Base-by-base conservation (phyloP, 30 jellyfish, hydroid and myxozoan species). In the Nemopilema nomurai region DNA sequence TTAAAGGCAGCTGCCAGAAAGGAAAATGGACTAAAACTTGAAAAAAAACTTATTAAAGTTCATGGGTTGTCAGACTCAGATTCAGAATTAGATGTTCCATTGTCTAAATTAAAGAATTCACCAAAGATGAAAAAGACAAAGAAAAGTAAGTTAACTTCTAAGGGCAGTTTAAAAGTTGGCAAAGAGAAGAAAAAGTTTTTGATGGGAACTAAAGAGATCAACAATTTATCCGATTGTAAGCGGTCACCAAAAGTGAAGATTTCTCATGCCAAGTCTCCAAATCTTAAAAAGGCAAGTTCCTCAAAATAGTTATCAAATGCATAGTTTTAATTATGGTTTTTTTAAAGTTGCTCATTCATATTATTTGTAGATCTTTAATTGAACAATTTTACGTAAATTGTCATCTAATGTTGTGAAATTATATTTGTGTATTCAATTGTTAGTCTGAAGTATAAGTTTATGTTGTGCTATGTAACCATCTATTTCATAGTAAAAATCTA, bases 21-120 rank as follows among this genome's bases (percentile, higher is more conserved):
- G 13, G 57, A 41, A 41, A 41, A 41, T 41, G 57, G 57, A 41
- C 13, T 41, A 41, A 41, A 41, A 13, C 57, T 41, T 13, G 6
- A 6, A 41, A 49, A 22, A 30, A 62, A 21, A 17, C 1, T 22
- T 4, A 13, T 13, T 13, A 41, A 41, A 41, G 74, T 85, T 19
- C 68, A 73, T 20, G 25, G 79, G 8, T n/a, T 88, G 1, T 69
- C 91, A 62, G 88, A 72, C 62, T 89, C 96, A 33, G 96, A 89
- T 69, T 89, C 96, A 49, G 96, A 89, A 30, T 52, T 80, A 25
- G 96, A 89, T 80, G 86, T 76, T 57, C 96, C 96, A 6, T 49
- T 89, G 19, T 80, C 96, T 4, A 63, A 80, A 16, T 65, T 80
- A 29, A 89, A 72, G 33, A 64, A 73, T 13, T 76, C 89, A 23